A percentile compares a stretch with the other conserved stretches of the same genome.
Conservation (phyloP, 1,140 invertebrate genomes). For the Trichoplusia ni region DNA sequence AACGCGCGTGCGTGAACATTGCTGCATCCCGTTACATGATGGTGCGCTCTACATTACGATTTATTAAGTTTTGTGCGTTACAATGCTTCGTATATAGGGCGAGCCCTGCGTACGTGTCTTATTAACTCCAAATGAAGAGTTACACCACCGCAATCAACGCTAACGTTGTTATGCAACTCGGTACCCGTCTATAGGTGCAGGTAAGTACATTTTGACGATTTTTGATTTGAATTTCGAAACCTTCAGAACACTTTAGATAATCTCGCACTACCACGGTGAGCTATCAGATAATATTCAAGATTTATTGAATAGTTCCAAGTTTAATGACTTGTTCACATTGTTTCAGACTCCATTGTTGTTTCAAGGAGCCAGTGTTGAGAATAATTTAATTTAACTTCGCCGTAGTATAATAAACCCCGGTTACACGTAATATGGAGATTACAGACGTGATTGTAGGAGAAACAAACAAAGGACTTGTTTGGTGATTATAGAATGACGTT, state of each 20-base stretch:
- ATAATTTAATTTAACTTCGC: constrained; percentile 23
- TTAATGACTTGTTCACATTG: constrained; percentile 27
- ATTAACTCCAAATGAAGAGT: background rate
- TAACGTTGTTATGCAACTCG: background rate
- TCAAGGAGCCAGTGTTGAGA: constrained; percentile 3
- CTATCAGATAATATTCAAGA: constrained; percentile 25
- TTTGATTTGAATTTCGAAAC: background rate
- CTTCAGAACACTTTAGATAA: background rate
- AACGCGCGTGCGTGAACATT: constrained; percentile 21
- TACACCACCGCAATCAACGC: background rate
- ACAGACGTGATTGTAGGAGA: constrained; percentile 13
- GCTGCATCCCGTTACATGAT: constrained; percentile 15
- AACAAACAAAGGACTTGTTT: constrained; percentile 19
- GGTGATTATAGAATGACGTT: background rate
- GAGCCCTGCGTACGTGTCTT: constrained; percentile 21
- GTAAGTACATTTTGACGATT: background rate
- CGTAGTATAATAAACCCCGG: constrained; percentile 10
- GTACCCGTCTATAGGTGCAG: background rate
- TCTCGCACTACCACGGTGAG: background rate
- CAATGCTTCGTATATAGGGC: constrained; percentile 1
- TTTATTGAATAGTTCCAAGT: constrained; percentile 23
- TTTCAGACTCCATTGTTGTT: constrained; percentile 13
- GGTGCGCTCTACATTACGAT: constrained; percentile 33
- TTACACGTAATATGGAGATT: constrained; percentile 16
- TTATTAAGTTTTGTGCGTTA: constrained; percentile 29